A percentile compares a stretch with the other conserved stretches of the same genome.
These are phyloP conservation scores for Penaeus japonicus DNA, from an alignment of 1,140 invertebrate species.

Conservation along the genomic window DNA sequence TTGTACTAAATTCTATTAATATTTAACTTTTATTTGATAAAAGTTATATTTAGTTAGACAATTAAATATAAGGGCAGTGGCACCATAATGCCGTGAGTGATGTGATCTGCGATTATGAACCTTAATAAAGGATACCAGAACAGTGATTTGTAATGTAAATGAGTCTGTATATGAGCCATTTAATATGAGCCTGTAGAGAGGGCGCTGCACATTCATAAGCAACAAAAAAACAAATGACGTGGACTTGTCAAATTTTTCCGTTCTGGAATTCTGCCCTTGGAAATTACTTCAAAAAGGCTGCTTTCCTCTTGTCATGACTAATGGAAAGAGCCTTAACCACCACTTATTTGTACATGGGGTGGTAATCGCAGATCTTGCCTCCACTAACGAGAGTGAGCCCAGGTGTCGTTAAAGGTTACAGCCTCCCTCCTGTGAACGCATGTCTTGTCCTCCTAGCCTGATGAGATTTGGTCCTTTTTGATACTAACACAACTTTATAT, in stretches of 20 bases:
- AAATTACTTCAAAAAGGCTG: conserved; percentile 40
- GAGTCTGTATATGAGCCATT: background rate
- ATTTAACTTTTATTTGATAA: too few relatives aligned
- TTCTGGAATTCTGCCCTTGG: conserved; percentile 34
- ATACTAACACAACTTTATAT: background rate
- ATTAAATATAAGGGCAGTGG: conserved; percentile 6
- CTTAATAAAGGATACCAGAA: conserved; percentile 25
- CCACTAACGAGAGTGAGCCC: conserved; percentile 27
- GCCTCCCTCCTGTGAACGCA: conserved; percentile 47
- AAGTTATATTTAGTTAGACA: too few relatives aligned
- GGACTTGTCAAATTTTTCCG: conserved; percentile 16
- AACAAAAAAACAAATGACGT: background rate
- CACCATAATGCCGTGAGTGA: conserved; percentile 13
- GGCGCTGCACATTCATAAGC: background rate
- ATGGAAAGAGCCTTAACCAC: conserved; percentile 37
- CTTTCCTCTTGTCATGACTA: conserved; percentile 34
- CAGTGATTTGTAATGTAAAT: background rate
- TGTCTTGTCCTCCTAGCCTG: conserved; percentile 37
- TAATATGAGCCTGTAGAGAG: background rate
- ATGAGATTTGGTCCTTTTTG: background rate
- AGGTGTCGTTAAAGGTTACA: conserved; percentile 18
- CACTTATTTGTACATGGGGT: conserved; percentile 12
- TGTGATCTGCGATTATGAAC: conserved; percentile 32
- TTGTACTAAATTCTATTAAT: too few relatives aligned
- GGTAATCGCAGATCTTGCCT: conserved; percentile 31